Evolutionary conservation across 2,113 vertebrate genomes (phyloP), one percentile per base, ranked within the genome.

Genomic region (Gavia stellata): DNA sequence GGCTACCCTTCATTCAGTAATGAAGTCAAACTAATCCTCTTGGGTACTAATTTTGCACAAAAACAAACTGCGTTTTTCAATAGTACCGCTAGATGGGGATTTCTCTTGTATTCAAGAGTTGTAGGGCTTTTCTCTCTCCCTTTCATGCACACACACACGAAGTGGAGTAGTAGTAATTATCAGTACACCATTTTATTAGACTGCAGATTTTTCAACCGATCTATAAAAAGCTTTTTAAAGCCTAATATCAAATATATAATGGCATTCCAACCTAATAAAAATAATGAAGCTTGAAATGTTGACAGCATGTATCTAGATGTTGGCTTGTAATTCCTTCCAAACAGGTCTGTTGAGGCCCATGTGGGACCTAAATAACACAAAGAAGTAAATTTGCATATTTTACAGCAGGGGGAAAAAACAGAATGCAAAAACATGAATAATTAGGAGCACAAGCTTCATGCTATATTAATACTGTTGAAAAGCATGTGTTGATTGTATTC

Each of bases 11-110:
- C 97, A 97, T 98, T 97, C 96, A 92, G 79, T 94, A 96, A 95
- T 96, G 92, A 96, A 98, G 96, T 97, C 94, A 95, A 97, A 97
- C 79, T 97, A 97, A 98, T 98, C 96, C 98, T 98, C 97, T 80
- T 92, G 97, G 96, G 98, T 97, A 77, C 97, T 97, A 66, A 90
- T 97, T 98, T 97, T 96, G 96, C 82, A 98, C 92, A 98, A 98
- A 98, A 98, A 98, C 98, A 98, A 98, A 95, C 92, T 98, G 98
- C 89, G 59, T 50, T 98, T 97, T 97, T 95, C 96, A 81, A n/a
- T 86, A 90, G 81, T 78, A 90, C 97, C 98, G 0, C 98, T 98
- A 98, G 98, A 97, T 98, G 98, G 98, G 96, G 97, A 92, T 96
- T 98, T 97, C 96, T 96, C 95, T 93, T 86, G 70, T 96, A 88